Evolutionary conservation across 2,113 vertebrate species (phyloP).

Genomic region (Gambusia affinis): DNA sequence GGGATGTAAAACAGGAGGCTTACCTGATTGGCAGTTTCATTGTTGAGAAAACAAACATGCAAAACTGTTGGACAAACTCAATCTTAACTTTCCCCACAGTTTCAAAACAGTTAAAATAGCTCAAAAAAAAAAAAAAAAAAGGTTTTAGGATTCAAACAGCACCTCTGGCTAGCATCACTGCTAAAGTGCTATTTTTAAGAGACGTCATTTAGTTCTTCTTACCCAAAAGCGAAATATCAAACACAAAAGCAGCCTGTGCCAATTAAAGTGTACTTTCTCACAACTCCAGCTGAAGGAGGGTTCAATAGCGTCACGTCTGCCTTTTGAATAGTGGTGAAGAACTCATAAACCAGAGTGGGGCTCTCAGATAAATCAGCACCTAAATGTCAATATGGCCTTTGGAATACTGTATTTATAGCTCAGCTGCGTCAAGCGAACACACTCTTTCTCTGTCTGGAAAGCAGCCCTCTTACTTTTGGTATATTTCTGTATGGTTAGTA

Average conservation of each 20-base stretch:
- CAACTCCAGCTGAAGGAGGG: neutral
- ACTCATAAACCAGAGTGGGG: constrained; percentile 53
- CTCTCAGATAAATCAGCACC: constrained; percentile 63
- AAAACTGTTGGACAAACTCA: too few relatives aligned
- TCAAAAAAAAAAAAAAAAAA: neutral
- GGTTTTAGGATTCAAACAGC: neutral
- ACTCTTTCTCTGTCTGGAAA: constrained; percentile 35
- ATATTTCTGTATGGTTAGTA: neutral
- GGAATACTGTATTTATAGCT: constrained; percentile 64
- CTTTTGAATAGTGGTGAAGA: constrained; percentile 34
- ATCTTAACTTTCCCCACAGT: neutral
- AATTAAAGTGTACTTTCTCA: constrained; percentile 22
- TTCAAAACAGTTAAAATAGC: neutral
- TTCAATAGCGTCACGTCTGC: constrained; percentile 44
- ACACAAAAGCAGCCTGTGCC: constrained; percentile 28
- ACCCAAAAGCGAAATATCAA: neutral
- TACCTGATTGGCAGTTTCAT: too few relatives aligned
- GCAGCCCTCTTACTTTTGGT: constrained; percentile 15
- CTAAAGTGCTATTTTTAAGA: neutral
- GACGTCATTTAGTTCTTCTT: neutral
- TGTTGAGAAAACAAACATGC: too few relatives aligned
- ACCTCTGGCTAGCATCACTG: neutral
- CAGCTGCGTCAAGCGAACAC: constrained; percentile 26
- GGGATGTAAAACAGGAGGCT: too few relatives aligned
- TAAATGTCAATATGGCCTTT: constrained; percentile 74